Evolutionary conservation across 92 coral and sea anemone genomes (phyloP).

Genomic region (Scolanthus callimorphus): DNA sequence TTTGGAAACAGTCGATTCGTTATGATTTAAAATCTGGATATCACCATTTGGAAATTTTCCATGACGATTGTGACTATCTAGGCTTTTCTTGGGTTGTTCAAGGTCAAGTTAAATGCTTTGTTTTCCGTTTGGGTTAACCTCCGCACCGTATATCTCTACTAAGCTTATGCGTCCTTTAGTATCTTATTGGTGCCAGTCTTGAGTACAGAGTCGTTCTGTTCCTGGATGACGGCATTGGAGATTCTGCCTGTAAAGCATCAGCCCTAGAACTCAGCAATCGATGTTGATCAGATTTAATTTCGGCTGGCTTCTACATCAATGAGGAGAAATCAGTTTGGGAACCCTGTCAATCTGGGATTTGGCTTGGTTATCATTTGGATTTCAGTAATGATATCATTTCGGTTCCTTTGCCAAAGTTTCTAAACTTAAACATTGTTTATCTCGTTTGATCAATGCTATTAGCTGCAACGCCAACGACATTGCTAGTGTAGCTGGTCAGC

Average conservation of each 20-base stretch:
- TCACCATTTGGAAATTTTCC: conserved; percentile 34
- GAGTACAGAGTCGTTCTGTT: conserved; percentile 27
- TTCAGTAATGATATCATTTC: conserved; percentile 3
- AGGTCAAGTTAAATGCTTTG: conserved; percentile 15
- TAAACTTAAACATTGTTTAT: conserved; percentile 6
- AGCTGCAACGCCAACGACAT: conserved; percentile 9
- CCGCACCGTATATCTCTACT: conserved; percentile 44
- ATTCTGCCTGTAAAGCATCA: not conserved
- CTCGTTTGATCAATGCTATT: conserved; percentile 4
- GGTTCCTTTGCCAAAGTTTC: conserved; percentile 10
- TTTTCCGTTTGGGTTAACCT: conserved; percentile 48
- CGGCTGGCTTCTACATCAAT: conserved; percentile 26
- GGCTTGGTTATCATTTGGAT: conserved; percentile 25
- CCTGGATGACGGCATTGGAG: conserved; percentile 35
- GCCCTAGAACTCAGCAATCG: conserved; percentile 6
- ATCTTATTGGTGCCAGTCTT: conserved; percentile 18
- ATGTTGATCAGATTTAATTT: conserved; percentile 10
- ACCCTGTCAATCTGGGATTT: not conserved
- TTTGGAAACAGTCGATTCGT: conserved; percentile 22
- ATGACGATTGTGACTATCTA: conserved; percentile 19
- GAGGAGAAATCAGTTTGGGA: conserved; percentile 34
- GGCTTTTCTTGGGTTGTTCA: conserved; percentile 31
- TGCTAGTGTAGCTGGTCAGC: conserved; percentile 33
- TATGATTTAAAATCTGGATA: conserved; percentile 41
- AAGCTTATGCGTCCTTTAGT: conserved; percentile 27